Percentiles rank a stretch among this genome's conserved stretches.
Evolutionary conservation across 2,888 invertebrate species (phyloP).

Genomic region (Sialis fuliginosa): DNA sequence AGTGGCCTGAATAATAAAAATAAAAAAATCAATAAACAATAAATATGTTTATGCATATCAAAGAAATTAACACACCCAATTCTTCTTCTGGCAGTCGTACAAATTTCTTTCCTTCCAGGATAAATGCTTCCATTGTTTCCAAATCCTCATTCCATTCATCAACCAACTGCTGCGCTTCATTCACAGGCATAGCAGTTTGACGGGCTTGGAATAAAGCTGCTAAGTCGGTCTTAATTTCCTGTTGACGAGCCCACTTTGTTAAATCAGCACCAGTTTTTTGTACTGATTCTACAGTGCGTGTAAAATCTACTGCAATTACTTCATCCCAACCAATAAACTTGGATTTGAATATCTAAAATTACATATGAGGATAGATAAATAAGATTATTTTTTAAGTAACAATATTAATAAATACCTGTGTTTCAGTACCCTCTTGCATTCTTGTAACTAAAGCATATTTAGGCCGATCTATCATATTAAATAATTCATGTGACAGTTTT

Average conservation of each 20-base stretch:
- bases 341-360: conserved; percentile 73
- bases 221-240: conserved; percentile 85
- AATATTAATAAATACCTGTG: conserved; percentile 35
- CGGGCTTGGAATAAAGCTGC: conserved; percentile 91
- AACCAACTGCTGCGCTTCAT: conserved; percentile 74
- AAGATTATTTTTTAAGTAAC: neutral
- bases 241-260: conserved; percentile 75
- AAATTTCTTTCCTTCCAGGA: conserved; percentile 91
- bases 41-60: neutral
- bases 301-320: conserved; percentile 97
- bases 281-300: conserved; percentile 93
- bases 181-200: conserved; percentile 68
- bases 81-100: conserved; percentile 92
- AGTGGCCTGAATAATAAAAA: conserved; percentile 36
- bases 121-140: conserved; percentile 95
- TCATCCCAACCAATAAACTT: conserved; percentile 98
- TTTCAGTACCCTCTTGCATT: conserved; percentile 81
- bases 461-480: conserved; percentile 83
- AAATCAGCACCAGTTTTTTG: conserved; percentile 92
- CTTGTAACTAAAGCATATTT: conserved; percentile 75
- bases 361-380: neutral
- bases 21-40: neutral
- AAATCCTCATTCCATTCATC: conserved; percentile 98
- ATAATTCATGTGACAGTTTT: conserved; percentile 91
- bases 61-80: too few species aligned